Evolutionary conservation across 1,140 invertebrate genomes (phyloP).

Genomic region (Nautilus pompilius): DNA sequence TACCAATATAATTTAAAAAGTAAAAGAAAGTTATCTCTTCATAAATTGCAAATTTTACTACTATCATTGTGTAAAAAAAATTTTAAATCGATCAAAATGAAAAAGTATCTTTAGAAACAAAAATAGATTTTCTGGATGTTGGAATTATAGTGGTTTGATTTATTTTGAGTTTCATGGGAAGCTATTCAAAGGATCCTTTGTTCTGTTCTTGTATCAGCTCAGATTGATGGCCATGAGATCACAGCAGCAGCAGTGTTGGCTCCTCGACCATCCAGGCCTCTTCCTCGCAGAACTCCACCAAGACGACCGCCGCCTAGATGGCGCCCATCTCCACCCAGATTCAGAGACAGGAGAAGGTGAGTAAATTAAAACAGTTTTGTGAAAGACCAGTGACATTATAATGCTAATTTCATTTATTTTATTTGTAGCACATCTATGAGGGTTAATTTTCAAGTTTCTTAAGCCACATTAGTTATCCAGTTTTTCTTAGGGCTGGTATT

Average conservation of each 20-base stretch:
- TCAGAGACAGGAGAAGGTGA: slow-evolving; percentile 39
- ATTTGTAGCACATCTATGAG: background rate
- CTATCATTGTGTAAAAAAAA: too few species aligned
- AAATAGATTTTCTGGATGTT: too few species aligned
- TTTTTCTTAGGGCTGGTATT: background rate
- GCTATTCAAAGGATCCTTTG: background rate
- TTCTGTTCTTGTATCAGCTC: slow-evolving; percentile 43
- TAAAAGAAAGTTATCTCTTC: too few species aligned
- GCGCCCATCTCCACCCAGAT: slow-evolving; percentile 50
- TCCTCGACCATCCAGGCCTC: slow-evolving; percentile 67
- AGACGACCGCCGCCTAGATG: slow-evolving; percentile 62
- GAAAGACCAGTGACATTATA: background rate
- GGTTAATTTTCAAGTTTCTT: background rate
- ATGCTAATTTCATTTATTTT: background rate
- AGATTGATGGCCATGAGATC: slow-evolving; percentile 84
- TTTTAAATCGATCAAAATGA: too few species aligned
- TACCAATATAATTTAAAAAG: too few species aligned
- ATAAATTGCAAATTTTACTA: too few species aligned
- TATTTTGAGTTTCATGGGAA: too few species aligned
- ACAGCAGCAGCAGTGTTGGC: slow-evolving; percentile 85
- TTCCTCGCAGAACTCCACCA: slow-evolving; percentile 52
- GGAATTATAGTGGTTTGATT: too few species aligned
- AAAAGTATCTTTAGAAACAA: too few species aligned
- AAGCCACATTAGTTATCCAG: background rate
- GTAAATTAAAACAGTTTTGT: background rate